Base-by-base conservation (phyloP, 2,888 invertebrate species). In the Brachyptera putata region DNA sequence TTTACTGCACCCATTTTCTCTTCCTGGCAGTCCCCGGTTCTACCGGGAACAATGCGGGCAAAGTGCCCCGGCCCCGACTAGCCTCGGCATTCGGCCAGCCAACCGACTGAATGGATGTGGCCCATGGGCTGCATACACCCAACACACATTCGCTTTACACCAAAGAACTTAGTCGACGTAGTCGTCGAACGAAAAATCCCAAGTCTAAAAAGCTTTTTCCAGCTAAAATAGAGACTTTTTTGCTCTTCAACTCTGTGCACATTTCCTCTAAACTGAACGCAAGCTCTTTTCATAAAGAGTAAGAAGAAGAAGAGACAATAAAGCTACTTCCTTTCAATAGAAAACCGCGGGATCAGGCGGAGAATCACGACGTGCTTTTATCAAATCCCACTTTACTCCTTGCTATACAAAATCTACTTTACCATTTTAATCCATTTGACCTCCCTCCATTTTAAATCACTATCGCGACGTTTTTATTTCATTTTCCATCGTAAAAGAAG, bases 401-500 rank as follows among this genome's bases (percentile, higher is more conserved):
- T 36, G 46, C 46, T 24, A 53, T 41, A 34, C 26, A 53, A 53
- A 58, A 58, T 53, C 58, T 58, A 50, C 53, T 58, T 39, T 50
- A 50, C 58, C 49, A 58, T 58, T 49, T 58, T 58, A 58, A 58
- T 58, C 49, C 58, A 58, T 37, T 37, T 58, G 49, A 58, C 58
- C 58, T 58, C 46, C 57, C 50, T 39, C 16, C 50, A 34, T 50
- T 50, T 58, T 58, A 49, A 58, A 49, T 58, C 58, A 34, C 53
- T 22, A 34, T 53, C 22, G 16, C 34, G 34, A 36, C 34, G 34
- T 53, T 53, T 58, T 53, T 58, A 58, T 49, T 58, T 58, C 49
- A 58, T 50, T 39, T 58, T 49, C 41, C 50, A 50, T 58, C 58
- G 53, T 58, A 58, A 58, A 48, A 48, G 41, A 30, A 57, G 36